Base-by-base conservation (phyloP, 2,113 vertebrate genomes). In the Centropus unirufus region DNA sequence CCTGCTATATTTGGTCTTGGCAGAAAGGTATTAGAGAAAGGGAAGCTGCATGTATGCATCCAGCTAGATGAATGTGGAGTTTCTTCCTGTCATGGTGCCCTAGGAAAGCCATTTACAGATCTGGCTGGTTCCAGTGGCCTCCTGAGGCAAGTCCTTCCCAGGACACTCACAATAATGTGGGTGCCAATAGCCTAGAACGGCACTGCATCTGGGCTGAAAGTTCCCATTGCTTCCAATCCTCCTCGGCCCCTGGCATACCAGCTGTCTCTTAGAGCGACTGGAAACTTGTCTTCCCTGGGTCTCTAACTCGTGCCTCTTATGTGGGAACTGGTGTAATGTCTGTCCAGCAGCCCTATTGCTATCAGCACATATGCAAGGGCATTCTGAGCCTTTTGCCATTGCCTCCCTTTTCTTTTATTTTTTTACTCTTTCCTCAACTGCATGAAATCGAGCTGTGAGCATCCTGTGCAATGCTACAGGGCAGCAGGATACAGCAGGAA, bases 281-380 rank as follows among this genome's bases (percentile, higher is more conserved):
- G 26, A 74, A 67, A 75, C 8, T 19, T 82, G 21, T n/a, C 30
- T 93, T 81, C 8, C 22, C 9, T 73, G 15, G 12, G 12, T 89
- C 13, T 76, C 12, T 63, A 17, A 44, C 47, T 63, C 9, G 7
- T 19, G 12, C 8, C 4, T 91, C 74, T 84, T 14, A 13, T 32
- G 23, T n/a, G 39, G 32, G 13, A 66, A 7, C 20, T 11, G 13
- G 14, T 67, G 19, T 42, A 59, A 27, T 6, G 9, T 32, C 36
- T 79, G 30, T 21, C 30, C n/a, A 66, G 49, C 39, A 69, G 30
- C n/a, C 4, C 49, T 46, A 0, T 2, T 69, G 21, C 26, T 29
- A 5, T 14, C 3, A 2, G 11, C 32, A 5, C 2, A 0, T 13
- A 26, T n/a, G 8, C 40, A 39, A 78, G 12, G 59, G 24, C 8